Base-by-base conservation (phyloP, 2,797 vertebrate species). In the Halcyon smyrnensis region DNA sequence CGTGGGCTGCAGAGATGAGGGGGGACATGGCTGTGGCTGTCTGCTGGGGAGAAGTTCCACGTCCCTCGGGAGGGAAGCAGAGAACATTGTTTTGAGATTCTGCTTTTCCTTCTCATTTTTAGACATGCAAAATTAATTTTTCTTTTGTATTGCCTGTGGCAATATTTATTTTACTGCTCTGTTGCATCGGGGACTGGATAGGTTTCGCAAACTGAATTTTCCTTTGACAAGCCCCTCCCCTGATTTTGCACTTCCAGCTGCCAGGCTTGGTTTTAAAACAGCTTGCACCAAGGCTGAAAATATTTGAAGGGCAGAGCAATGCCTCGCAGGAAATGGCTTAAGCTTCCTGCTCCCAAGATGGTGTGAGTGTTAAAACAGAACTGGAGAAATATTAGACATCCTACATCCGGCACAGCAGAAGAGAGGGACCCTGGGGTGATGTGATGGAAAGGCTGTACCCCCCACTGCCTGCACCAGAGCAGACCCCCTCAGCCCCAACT, bases 301-400 rank as follows among this genome's bases (percentile, higher is more conserved):
- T 91, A 63, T 87, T 88, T 63, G 83, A 28, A 88, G 56, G 93
- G 93, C 85, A 86, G 78, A 95, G 94, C 89, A 37, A 9, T 88
- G 82, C 87, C 54, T 93, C 27, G 70, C 95, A 97, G 96, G 96
- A 96, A 97, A 95, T 93, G 93, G 95, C 91, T 91, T 74, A 62
- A 93, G 32, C 91, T 97, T 96, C 96, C 95, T 93, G 95, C 91
- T 87, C 94, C 95, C 70, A 36, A 70, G 91, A 94, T 86, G 93
- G 83, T 92, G 89, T 64, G 95, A 95, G 95, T 63, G 83, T 87
- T 93, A 95, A 91, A 95, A 76, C 96, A 93, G 85, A 86, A 25
- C 85, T 43, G 63, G 85, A 94, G 93, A 81, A 84, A 94, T 94
- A 84, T 79, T 91, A 93, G 95, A 93, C 67, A 34, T 90, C 89